Conservation (phyloP, 2,888 invertebrate species). For the Cataglyphis rosenhaueri region DNA sequence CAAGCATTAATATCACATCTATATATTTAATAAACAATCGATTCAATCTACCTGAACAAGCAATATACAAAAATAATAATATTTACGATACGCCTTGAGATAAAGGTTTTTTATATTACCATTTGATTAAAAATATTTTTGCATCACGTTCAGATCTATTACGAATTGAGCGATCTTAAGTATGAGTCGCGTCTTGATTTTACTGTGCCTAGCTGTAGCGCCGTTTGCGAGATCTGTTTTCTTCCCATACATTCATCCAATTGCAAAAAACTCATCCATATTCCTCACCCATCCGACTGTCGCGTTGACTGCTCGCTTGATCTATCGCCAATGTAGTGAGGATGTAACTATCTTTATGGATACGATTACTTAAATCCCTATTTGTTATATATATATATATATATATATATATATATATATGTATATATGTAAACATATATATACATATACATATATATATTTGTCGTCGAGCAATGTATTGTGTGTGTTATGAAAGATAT, state of each 20-base stretch:
- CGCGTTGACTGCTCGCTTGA: conserved; percentile 73
- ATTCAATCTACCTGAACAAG: not conserved
- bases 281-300: conserved; percentile 61
- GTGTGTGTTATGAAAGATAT: conserved; percentile 77
- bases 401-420: conserved; percentile 46
- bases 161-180: conserved; percentile 25
- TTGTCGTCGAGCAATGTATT: conserved; percentile 73
- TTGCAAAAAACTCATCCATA: conserved; percentile 59
- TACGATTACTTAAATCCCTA: conserved; percentile 58
- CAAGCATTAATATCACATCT: not conserved
- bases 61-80: not conserved
- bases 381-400: conserved; percentile 37
- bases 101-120: not conserved
- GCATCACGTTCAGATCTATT: not conserved
- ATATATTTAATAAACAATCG: not conserved
- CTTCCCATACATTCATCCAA: conserved; percentile 56
- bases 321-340: conserved; percentile 71
- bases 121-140: not conserved
- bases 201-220: conserved; percentile 70
- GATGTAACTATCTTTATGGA: conserved; percentile 61
- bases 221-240: conserved; percentile 67
- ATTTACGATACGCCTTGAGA: not conserved
- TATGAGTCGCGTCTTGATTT: conserved; percentile 34
- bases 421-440: conserved; percentile 50
- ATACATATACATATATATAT: conserved; percentile 50